A percentile compares a stretch with the other conserved stretches of the same genome.
These are phyloP conservation scores for Danaus chrysippus DNA, from an alignment of 2,888 invertebrate species.

Conservation along the genomic window DNA sequence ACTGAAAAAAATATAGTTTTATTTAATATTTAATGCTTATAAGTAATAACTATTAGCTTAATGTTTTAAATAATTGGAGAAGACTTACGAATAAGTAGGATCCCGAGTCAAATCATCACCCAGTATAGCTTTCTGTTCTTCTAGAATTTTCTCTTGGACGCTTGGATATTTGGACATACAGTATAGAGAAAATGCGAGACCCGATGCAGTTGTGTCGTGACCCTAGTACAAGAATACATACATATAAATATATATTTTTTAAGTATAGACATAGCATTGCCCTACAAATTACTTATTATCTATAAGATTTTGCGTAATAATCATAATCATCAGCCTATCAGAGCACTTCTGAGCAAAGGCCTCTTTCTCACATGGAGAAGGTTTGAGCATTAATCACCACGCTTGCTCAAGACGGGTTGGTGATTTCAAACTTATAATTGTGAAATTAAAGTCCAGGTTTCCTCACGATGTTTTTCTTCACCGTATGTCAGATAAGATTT, in stretches of 20 bases:
- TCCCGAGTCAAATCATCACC: slow-evolving; percentile 55
- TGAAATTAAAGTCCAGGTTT: too few relatives aligned
- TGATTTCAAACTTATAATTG: too few relatives aligned
- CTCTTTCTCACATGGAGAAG: too few relatives aligned
- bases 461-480: too few relatives aligned
- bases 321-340: too few relatives aligned
- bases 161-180: slow-evolving; percentile 72
- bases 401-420: too few relatives aligned
- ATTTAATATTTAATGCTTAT: not conserved
- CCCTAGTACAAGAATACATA: slow-evolving; percentile 51
- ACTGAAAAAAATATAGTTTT: slow-evolving; percentile 36
- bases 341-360: too few relatives aligned
- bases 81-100: slow-evolving; percentile 56
- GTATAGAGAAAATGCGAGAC: slow-evolving; percentile 70
- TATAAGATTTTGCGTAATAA: too few relatives aligned
- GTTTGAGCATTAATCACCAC: too few relatives aligned
- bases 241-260: not conserved
- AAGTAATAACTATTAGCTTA: too few relatives aligned
- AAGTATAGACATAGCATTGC: not conserved
- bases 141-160: slow-evolving; percentile 71
- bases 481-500: too few relatives aligned
- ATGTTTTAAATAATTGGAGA: not conserved
- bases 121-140: slow-evolving; percentile 68
- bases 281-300: too few relatives aligned
- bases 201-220: slow-evolving; percentile 80